Evolutionary conservation across 2,888 invertebrate genomes (phyloP).

Genomic region (Heliconius aoede): DNA sequence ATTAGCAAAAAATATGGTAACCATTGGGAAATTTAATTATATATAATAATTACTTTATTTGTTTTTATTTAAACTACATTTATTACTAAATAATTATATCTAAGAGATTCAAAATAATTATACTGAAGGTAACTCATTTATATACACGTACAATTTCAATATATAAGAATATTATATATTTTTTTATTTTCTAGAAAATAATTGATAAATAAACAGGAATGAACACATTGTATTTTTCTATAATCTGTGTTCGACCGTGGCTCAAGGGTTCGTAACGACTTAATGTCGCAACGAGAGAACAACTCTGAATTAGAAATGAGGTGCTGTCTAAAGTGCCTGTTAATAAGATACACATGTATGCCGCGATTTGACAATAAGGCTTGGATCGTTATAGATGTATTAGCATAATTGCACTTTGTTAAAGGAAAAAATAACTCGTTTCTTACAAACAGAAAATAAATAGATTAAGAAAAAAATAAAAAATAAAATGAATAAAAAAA

Average conservation of each 20-base stretch:
- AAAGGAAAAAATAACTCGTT: not conserved
- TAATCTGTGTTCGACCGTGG: constrained; percentile 44
- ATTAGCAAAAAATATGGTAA: not conserved
- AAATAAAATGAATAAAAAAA: no score
- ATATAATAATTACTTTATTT: not conserved
- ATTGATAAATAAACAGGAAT: not conserved
- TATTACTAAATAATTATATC: not conserved
- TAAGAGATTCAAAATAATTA: not conserved
- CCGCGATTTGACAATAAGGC: constrained; percentile 51
- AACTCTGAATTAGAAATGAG: constrained; percentile 81
- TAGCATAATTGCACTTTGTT: not conserved
- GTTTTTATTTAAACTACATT: not conserved
- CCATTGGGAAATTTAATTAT: no score
- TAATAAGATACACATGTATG: constrained; percentile 74
- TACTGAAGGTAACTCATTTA: not conserved
- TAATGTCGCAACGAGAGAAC: constrained; percentile 72
- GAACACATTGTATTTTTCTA: constrained; percentile 24
- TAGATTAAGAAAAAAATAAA: no score
- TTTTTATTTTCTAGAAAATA: not conserved
- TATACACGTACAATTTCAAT: not conserved
- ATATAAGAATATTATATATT: not conserved
- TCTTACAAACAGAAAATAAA: no score
- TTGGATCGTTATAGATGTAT: constrained; percentile 8
- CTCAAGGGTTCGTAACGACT: constrained; percentile 76
- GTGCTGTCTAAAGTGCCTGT: constrained; percentile 65